Evolutionary conservation across 2,797 vertebrate species (phyloP).

Genomic region (Coracias cyanogaster): DNA sequence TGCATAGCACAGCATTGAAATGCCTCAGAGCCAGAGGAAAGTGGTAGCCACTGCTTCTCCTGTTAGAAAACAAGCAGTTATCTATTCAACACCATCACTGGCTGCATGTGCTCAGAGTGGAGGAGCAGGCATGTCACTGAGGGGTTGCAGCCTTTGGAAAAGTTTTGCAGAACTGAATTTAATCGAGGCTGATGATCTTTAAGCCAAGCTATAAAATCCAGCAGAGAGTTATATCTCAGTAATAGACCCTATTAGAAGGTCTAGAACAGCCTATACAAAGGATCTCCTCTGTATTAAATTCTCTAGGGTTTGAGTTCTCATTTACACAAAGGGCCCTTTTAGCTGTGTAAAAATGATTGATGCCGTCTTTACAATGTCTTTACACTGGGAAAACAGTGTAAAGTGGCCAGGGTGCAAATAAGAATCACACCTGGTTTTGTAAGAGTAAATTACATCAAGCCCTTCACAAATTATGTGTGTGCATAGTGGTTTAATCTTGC

Average conservation of each 20-base stretch:
- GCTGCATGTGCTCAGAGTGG: not conserved
- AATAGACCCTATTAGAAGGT: conserved; percentile 34
- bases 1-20: conserved; percentile 67
- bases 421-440: conserved; percentile 52
- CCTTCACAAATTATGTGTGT: not conserved
- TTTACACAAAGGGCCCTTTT: conserved; percentile 58
- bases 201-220: conserved; percentile 22
- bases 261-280: conserved; percentile 10
- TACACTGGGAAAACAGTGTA: conserved; percentile 39
- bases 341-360: conserved; percentile 60
- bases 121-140: not conserved
- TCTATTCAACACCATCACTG: not conserved
- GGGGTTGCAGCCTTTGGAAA: not conserved
- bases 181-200: conserved; percentile 19
- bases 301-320: conserved; percentile 48
- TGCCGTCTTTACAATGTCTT: conserved; percentile 25
- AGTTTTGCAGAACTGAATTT: conserved; percentile 35
- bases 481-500: not conserved
- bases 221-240: not conserved
- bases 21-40: conserved; percentile 50
- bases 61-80: not conserved
- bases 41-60: not conserved
- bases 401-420: conserved; percentile 60
- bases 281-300: conserved; percentile 58
- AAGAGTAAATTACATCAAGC: not conserved